phyloP scores from a whole-genome alignment of 1,140 invertebrate genomes.

The Drosophila fuyamai region DNA sequence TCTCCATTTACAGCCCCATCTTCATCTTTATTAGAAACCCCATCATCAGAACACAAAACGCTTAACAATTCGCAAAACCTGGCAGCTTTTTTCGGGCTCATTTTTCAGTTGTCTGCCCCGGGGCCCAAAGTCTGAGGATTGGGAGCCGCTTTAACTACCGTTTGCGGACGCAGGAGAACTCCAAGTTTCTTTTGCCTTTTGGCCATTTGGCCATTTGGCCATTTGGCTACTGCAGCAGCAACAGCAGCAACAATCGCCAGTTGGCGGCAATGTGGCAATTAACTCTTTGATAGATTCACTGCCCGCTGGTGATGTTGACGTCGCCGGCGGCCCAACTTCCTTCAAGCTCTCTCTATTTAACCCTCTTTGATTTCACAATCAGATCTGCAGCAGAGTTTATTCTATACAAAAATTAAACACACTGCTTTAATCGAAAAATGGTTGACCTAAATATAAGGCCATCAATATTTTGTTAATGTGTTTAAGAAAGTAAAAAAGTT shows the following conservation, averaged over 20 bases:
- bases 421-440: no score
- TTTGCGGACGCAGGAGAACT: constrained; percentile 47
- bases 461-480: no score
- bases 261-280: constrained; percentile 72
- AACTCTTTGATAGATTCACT: constrained; percentile 81
- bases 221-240: constrained; percentile 58
- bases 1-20: constrained; percentile 28
- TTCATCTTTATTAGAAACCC: constrained; percentile 15
- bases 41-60: constrained; percentile 15
- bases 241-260: constrained; percentile 19
- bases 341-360: constrained; percentile 14
- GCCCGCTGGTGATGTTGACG: constrained; percentile 36
- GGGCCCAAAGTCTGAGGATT: constrained; percentile 16
- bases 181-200: constrained; percentile 50
- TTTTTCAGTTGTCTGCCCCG: constrained; percentile 48
- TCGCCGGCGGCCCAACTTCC: constrained; percentile 21
- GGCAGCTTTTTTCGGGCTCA: constrained; percentile 43
- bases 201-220: constrained; percentile 60
- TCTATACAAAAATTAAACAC: no score
- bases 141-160: constrained; percentile 43
- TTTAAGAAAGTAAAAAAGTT: no score
- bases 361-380: neutral
- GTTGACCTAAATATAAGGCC: no score
- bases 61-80: constrained; percentile 38
- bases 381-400: no score